Evolutionary conservation across 2,797 vertebrate species (phyloP), one percentile per base, ranked within the genome.

Genomic region (Phrynocephalus vlangalii): DNA sequence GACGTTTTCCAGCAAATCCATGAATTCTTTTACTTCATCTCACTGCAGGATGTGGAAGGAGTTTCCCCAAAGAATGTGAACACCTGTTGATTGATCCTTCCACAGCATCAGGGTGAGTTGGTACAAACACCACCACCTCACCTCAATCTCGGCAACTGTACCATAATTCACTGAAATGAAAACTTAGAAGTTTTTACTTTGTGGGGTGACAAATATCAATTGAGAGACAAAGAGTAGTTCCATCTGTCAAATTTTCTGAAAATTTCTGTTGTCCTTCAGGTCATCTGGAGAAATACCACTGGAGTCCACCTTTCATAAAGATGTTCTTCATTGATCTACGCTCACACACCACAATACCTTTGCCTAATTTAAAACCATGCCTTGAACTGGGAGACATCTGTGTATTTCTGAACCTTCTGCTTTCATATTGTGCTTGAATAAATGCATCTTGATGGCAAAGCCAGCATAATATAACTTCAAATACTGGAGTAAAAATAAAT

Each of bases 361-460:
- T 90, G 90, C 90, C 90, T 90, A 76, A 82, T 90, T 94, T 92
- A 88, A 91, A 84, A 89, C 86, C 6, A 75, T 78, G 79, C 68
- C 80, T 94, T 89, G 82, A 15, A 88, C 48, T 82, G 15, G 7
- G 85, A 92, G 84, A 86, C 88, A 82, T 90, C 81, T 76, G 16
- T 78, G 67, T 91, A 88, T 92, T 91, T 89, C 85, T 92, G 82
- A 91, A 90, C 91, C 68, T 90, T 82, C 81, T 85, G 52, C 79
- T 94, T 96, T 95, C 91, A 94, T 91, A 93, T 89, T 86, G 83
- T 90, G 83, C 88, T 93, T 94, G 81, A 94, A 90, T 91, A 94
- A 95, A 91, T 92, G 83, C 89, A 90, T 92, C 91, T 91, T 85
- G 83, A 87, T 86, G 81, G 91, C 86, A 92, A 44, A 87, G 48